Percentiles rank a stretch among this genome's conserved stretches.
Evolutionary conservation across 1,140 invertebrate species (phyloP).

Genomic region (Drusus annulatus): DNA sequence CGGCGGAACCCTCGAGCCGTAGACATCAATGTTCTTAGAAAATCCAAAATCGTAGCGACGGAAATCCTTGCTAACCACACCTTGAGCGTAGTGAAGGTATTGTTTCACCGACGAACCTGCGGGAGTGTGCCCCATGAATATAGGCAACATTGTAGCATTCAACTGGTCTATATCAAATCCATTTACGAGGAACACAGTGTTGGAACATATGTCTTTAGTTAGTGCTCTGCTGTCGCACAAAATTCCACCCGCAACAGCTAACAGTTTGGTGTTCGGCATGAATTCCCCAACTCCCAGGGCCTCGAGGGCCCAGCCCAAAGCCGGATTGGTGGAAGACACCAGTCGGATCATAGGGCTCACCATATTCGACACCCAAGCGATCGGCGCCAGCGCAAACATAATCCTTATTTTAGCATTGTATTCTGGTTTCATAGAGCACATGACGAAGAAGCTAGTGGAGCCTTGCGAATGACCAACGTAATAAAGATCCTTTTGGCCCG

Average conservation of each 20-base stretch:
- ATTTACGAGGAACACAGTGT: slow-evolving; percentile 73
- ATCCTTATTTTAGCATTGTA: slow-evolving; percentile 74
- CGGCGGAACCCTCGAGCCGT: slow-evolving; percentile 72
- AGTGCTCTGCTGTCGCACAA: slow-evolving; percentile 70
- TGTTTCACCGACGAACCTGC: slow-evolving; percentile 85
- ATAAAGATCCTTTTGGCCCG: slow-evolving; percentile 68
- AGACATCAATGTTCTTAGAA: slow-evolving; percentile 64
- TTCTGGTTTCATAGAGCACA: slow-evolving; percentile 71
- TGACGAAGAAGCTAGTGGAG: slow-evolving; percentile 73
- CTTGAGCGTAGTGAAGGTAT: slow-evolving; percentile 80
- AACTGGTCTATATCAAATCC: slow-evolving; percentile 72
- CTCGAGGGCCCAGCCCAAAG: not conserved
- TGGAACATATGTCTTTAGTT: slow-evolving; percentile 70
- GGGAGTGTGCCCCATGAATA: slow-evolving; percentile 83
- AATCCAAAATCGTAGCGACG: slow-evolving; percentile 69
- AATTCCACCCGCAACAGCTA: slow-evolving; percentile 64
- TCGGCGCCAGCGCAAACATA: slow-evolving; percentile 74
- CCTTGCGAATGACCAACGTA: slow-evolving; percentile 77
- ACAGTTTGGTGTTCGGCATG: slow-evolving; percentile 70
- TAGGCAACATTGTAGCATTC: slow-evolving; percentile 76
- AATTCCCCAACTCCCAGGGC: slow-evolving; percentile 71
- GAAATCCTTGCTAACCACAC: slow-evolving; percentile 68
- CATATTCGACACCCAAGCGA: slow-evolving; percentile 70
- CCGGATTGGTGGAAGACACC: not conserved
- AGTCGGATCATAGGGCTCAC: slow-evolving; percentile 67